Evolutionary conservation across 1,140 invertebrate species (phyloP), one percentile per base, ranked within the genome.

Genomic region (Adelges cooleyi): DNA sequence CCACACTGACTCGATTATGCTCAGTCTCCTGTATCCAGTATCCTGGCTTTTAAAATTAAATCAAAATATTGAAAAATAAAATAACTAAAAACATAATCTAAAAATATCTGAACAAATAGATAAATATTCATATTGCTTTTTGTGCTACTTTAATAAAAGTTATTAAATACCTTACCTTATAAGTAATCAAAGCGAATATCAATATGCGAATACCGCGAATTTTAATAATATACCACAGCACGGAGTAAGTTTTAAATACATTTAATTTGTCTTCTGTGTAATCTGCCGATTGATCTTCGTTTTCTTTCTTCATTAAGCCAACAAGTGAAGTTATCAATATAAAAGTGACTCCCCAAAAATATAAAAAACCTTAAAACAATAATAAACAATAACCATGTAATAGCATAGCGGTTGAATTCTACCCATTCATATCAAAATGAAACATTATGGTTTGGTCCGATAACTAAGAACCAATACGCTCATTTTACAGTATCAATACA

Each of bases 241-340:
- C 6, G 6, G 44, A 46, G 20, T 62, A 62, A 18, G 25, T 62
- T 48, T 62, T 23, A 46, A 25, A 15, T 10, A 62, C 25, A 5
- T 29, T 29, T 6, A 22, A 17, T 0, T 62, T 27, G 13, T n/a
- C 11, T 27, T 44, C 4, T 11, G 8, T 4, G 3, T 44, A 13
- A 10, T 33, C 25, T 29, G 29, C 40, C 22, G n/a, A 13, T 46
- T 2, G 15, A 18, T 1, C 3, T 15, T 44, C 5, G 2, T 44
- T 46, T 46, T 62, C 54, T 29, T 33, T 48, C 46, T 62, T 62
- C 11, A 46, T 46, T 8, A 46, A 18, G 1, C 23, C 40, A 15
- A 62, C 29, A 6, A 62, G 18, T 20, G 54, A 46, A 13, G 42
- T 88, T 84, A 79, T 98, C 95, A 46, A 10, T 18, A 62, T 29